Evolutionary conservation across 2,797 vertebrate species (phyloP), one percentile per base, ranked within the genome.

Genomic region (Loris lydekkerianus): DNA sequence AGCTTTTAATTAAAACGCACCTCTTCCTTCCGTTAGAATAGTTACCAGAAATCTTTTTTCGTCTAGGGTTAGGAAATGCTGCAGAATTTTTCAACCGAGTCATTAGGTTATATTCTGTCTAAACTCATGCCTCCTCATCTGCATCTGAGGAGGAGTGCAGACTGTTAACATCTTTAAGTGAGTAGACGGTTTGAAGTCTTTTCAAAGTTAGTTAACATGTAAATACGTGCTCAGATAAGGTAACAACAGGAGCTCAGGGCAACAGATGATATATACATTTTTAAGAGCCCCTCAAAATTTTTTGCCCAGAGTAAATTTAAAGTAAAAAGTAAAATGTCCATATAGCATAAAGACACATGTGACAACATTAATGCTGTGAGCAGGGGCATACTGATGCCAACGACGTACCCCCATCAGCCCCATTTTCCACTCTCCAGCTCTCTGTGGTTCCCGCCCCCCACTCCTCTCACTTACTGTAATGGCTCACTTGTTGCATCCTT

Each of bases 221-320:
- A 96, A 97, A 96, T 96, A 91, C 92, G 96, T 95, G 78, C 91
- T 83, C 61, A 94, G 92, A 76, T 78, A 97, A 89, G 18, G 65
- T n/a, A 95, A 78, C 80, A 96, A 80, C 10, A 90, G 70, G 78
- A 84, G 8, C 40, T 73, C 49, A 37, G 69, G 56, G 27, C 53
- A 91, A 34, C 60, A 93, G 60, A 58, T 2, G 84, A 76, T 18
- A 3, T 9, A 53, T 58, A 86, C 8, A 34, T 15, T 34, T 43
- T 65, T 27, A 37, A 65, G 83, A 73, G n/a, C 3, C 37, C 7
- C 23, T 73, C 72, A 87, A 5, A 90, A 83, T 91, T 40, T 91
- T 34, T 91, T 72, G 46, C 40, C 53, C 65, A 29, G 49, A 94
- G 2, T 76, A 92, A 84, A 88, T 86, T 78, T 63, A 78, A 93